A percentile compares a stretch with the other conserved stretches of the same genome.
Evolutionary conservation across 1,140 invertebrate genomes (phyloP).

Genomic region (Hirudo medicinalis): DNA sequence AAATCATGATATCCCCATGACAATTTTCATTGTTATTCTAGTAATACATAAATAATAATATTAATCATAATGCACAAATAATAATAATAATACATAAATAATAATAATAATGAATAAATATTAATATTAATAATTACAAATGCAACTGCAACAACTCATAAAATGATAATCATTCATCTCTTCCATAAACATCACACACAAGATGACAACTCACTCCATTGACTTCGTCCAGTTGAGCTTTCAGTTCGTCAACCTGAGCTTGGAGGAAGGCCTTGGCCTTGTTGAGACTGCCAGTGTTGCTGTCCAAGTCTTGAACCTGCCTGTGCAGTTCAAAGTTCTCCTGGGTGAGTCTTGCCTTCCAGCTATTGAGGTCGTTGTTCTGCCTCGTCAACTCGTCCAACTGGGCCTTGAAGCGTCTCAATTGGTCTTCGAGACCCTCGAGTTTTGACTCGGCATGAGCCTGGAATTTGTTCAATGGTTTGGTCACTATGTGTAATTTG

Average conservation of each 20-base stretch:
- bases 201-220: conserved; percentile 13
- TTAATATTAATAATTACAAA: not conserved
- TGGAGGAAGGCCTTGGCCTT: conserved; percentile 37
- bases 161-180: not conserved
- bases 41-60: conserved; percentile 3
- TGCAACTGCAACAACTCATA: not conserved
- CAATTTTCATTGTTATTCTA: conserved; percentile 13
- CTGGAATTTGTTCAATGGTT: conserved; percentile 20
- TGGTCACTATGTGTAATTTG: not conserved
- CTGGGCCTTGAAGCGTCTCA: conserved; percentile 34
- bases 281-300: conserved; percentile 34
- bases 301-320: conserved; percentile 39
- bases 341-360: conserved; percentile 37
- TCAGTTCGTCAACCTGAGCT: conserved; percentile 35
- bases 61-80: conserved; percentile 11
- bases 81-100: conserved; percentile 9
- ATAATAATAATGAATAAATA: conserved; percentile 12
- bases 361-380: conserved; percentile 34
- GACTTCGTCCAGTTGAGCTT: conserved; percentile 38
- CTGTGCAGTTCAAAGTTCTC: conserved; percentile 43
- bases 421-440: conserved; percentile 34
- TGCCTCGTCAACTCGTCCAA: conserved; percentile 39
- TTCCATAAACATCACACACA: not conserved
- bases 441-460: conserved; percentile 35
- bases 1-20: conserved; percentile 19